Evolutionary conservation across 23 tunicate genomes (phyloP), one percentile per base, ranked within the genome.

Genomic region (Oikopleura dioica): DNA sequence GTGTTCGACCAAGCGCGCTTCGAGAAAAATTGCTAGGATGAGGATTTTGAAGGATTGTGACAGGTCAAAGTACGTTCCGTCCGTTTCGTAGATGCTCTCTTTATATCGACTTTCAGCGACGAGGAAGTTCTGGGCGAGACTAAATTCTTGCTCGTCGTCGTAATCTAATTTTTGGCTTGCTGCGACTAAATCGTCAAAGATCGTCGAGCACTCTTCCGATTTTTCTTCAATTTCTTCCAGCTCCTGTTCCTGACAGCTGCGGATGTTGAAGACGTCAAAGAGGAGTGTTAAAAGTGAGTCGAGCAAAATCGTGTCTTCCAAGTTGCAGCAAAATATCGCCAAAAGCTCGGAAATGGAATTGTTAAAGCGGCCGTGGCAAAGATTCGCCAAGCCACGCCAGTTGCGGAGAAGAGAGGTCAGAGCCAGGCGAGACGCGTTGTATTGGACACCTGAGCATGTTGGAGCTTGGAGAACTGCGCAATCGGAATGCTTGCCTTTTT

Each of bases 251-350:
- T n/a, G n/a, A n/a, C n/a, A n/a, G n/a, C n/a, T n/a, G 29, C 72
- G 29, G 2, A 63, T 31, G 72, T 63, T 31, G 26, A 63, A 63
- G 26, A 63, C 33, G 72, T 63, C 72, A 63, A 63, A 63, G 16
- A 63, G 26, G 16, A 63, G 26, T 63, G 30, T 31, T 31, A 63
- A 28, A 2, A 63, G 26, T 31, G 72, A 63, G 26, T 63, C 72
- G 5, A 63, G 33, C 72, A 63, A 28, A 28, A 28, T 28, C 2
- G 16, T 2, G 33, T 63, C 72, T 2, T 63, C 72, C 33, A 63
- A 31, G 33, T 63, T 63, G 33, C 72, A 63, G 33, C 72, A 63
- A 63, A 63, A 63, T 16, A 63, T 63, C 4, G 72, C 72, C 16
- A 44, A 44, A 9, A 44, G 16, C 16, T 44, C 55, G 16, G 55